A percentile compares a stretch with the other conserved stretches of the same genome.
Conservation (phyloP, 2,113 vertebrate species). For the Pithys albifrons region DNA sequence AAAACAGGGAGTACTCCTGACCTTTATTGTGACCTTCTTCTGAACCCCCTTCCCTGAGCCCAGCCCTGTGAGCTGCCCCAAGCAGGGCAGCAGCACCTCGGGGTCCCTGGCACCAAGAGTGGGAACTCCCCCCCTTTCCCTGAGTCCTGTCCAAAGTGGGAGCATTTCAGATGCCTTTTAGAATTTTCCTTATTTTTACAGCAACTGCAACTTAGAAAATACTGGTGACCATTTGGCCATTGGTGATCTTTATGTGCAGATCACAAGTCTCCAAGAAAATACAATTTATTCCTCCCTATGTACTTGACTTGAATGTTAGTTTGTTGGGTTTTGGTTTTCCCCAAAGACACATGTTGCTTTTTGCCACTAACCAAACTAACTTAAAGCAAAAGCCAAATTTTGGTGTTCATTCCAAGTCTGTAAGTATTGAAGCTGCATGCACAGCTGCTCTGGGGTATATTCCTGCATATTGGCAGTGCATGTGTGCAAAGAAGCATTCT, state of each 20-base stretch:
- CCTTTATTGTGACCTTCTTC: neutral
- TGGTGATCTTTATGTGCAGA: neutral
- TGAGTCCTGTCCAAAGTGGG: neutral
- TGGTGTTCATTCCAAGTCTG: neutral
- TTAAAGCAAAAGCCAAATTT: slow-evolving; percentile 43
- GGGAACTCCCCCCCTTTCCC: neutral
- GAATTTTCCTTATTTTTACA: neutral
- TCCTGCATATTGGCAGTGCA: neutral
- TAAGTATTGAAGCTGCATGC: slow-evolving; percentile 1
- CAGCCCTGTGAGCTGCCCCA: neutral
- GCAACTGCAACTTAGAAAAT: neutral
- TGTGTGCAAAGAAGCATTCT: neutral
- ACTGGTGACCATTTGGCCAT: neutral
- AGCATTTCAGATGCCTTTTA: neutral
- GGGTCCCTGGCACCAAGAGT: no score
- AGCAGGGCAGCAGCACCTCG: neutral
- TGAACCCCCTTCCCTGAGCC: neutral
- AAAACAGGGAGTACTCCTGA: neutral
- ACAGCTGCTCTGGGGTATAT: neutral
- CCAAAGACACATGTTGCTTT: slow-evolving; percentile 27
- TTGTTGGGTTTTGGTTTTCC: neutral
- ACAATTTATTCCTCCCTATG: neutral
- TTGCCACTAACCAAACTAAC: slow-evolving; percentile 72
- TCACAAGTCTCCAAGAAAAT: neutral
- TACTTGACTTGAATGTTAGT: neutral